Evolutionary conservation across 2,797 vertebrate species (phyloP).

Genomic region (Fundulus diaphanus): DNA sequence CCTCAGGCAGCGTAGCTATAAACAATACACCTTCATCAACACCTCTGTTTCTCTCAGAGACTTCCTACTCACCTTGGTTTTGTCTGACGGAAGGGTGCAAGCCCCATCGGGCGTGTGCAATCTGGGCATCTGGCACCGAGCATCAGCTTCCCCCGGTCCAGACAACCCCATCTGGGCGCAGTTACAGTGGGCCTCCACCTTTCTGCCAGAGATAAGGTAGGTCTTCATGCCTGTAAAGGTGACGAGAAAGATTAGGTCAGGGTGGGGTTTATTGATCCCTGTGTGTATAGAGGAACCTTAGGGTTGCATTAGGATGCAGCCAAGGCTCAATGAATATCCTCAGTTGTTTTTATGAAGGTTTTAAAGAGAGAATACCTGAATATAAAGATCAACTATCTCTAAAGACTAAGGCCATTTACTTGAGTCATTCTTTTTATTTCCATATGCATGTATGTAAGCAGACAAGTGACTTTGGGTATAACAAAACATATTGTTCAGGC

Average conservation of each 20-base stretch:
- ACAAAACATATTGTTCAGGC: slow-evolving; percentile 9
- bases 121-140: slow-evolving; percentile 59
- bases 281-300: slow-evolving; percentile 12
- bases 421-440: slow-evolving; percentile 24
- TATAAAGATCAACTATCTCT: slow-evolving; percentile 38
- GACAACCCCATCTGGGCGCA: slow-evolving; percentile 82
- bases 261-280: slow-evolving; percentile 18
- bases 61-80: slow-evolving; percentile 78
- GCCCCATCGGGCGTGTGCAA: slow-evolving; percentile 71
- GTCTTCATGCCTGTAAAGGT: slow-evolving; percentile 88
- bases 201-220: slow-evolving; percentile 91
- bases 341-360: slow-evolving; percentile 31
- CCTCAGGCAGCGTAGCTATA: slow-evolving; percentile 44
- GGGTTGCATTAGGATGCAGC: slow-evolving; percentile 39
- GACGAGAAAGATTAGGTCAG: slow-evolving; percentile 11
- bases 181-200: slow-evolving; percentile 84
- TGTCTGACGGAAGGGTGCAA: slow-evolving; percentile 77
- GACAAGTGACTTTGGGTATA: not conserved
- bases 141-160: slow-evolving; percentile 74
- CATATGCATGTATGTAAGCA: slow-evolving; percentile 20
- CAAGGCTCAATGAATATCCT: slow-evolving; percentile 30
- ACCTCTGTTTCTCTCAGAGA: slow-evolving; percentile 5
- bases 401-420: slow-evolving; percentile 39
- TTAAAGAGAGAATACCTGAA: slow-evolving; percentile 32
- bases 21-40: slow-evolving; percentile 14